A percentile compares a stretch with the other conserved stretches of the same genome.
phyloP scores from a whole-genome alignment of 2,797 vertebrate genomes.

The Semaprochilodus insignis region DNA sequence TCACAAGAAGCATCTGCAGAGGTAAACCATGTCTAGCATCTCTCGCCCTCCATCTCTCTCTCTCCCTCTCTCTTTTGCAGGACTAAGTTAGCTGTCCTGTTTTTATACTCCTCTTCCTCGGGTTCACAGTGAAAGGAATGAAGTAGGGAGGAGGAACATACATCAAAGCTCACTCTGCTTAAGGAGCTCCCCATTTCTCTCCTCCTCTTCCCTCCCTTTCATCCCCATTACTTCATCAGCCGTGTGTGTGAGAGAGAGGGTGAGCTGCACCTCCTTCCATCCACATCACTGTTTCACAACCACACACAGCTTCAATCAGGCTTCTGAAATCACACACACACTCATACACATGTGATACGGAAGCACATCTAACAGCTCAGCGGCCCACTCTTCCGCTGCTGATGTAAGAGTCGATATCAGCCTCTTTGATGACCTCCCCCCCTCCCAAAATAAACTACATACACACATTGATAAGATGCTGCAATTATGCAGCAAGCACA shows the following conservation, averaged over 20 bases:
- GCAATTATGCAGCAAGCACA: constrained; percentile 77
- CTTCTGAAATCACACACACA: not conserved
- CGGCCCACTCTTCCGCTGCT: constrained; percentile 23
- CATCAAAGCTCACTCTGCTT: not conserved
- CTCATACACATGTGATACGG: not conserved
- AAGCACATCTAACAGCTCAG: constrained; percentile 19
- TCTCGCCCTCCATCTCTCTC: too few relatives aligned
- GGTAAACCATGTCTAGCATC: too few relatives aligned
- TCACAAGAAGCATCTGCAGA: too few relatives aligned
- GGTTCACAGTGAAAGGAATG: not conserved
- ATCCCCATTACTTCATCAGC: constrained; percentile 3
- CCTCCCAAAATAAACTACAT: constrained; percentile 27
- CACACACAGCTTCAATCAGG: not conserved
- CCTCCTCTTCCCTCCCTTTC: constrained; percentile 3
- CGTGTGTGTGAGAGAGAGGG: not conserved
- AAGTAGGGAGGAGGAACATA: not conserved
- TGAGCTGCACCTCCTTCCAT: not conserved
- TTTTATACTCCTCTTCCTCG: not conserved
- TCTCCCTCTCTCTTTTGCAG: too few relatives aligned
- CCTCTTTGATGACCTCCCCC: constrained; percentile 23
- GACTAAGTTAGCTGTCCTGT: not conserved
- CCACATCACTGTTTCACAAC: not conserved
- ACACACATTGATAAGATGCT: constrained; percentile 9
- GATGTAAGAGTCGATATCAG: constrained; percentile 31
- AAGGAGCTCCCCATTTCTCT: constrained; percentile 10